Base-by-base conservation (phyloP, 1,140 invertebrate species). In the Habropoda laboriosa region DNA sequence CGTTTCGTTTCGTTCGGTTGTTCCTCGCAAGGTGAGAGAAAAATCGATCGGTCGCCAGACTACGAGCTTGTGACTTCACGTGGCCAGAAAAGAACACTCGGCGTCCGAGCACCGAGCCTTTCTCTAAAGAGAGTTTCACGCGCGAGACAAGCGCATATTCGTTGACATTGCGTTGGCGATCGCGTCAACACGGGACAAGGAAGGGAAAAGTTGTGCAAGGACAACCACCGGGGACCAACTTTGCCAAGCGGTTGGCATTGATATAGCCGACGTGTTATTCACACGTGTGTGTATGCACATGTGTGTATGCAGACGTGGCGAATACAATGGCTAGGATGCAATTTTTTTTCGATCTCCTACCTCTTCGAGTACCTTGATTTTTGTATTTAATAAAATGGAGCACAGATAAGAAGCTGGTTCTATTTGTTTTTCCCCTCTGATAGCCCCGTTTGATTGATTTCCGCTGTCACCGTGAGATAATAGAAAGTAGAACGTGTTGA, bases 211-310 rank as follows among this genome's bases (percentile, higher is more conserved):
- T 81, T 45, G 57, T 51, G 53, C 81, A 71, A 81, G 68, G 57
- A 85, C 67, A 53, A 45, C 64, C 60, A 24, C 16, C 6, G 18
- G n/a, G 51, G 21, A 51, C 49, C 51, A 57, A 51, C 30, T 18
- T 49, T 32, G 0, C n/a, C 21, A 73, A 61, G 51, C 53, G n/a
- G 60, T 60, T 81, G 70, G 51, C 76, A 81, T 77, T 83, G 66
- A 58, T n/a, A n/a, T 63, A 30, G 58, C 40, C 27, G 49, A 79
- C 7, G 21, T 49, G 77, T 61, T 66, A n/a, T 30, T 83, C 49
- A 21, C 47, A n/a, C n/a, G n/a, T n/a, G n/a, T n/a, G n/a, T n/a
- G n/a, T n/a, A n/a, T n/a, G n/a, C n/a, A n/a, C n/a, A n/a, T n/a
- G n/a, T 45, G 21, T 24, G 32, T 12, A 27, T 12, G 47, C 24